Percentiles rank a stretch among this genome's conserved stretches.
Conservation (phyloP, 2,888 invertebrate species). For the Brachyopa scutellaris region DNA sequence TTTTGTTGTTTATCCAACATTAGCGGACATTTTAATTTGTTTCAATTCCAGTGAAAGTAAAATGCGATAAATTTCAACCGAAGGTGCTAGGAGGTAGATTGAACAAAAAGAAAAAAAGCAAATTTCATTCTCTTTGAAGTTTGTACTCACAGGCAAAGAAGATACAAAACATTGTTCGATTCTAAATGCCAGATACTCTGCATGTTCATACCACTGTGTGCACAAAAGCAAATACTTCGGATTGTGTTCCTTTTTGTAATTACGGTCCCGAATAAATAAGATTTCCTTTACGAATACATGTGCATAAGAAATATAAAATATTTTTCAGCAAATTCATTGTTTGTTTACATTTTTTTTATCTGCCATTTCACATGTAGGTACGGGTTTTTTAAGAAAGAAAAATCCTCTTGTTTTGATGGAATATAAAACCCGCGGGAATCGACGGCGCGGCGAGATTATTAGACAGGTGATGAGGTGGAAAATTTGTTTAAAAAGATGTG, state of each 20-base stretch:
- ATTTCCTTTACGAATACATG: conserved; percentile 3
- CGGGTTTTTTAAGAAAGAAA: too few species aligned
- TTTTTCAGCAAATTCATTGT: not conserved
- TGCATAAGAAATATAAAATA: too few species aligned
- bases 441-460: not conserved
- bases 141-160: not conserved
- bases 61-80: conserved; percentile 15
- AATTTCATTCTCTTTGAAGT: conserved; percentile 28
- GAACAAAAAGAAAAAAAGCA: not conserved
- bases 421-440: conserved; percentile 5
- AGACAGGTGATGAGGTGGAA: conserved; percentile 29
- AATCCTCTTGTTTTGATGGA: not conserved
- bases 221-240: not conserved
- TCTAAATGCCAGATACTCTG: conserved; percentile 7
- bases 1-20: not conserved
- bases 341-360: conserved; percentile 1
- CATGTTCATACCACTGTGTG: too few species aligned
- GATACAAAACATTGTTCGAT: conserved; percentile 13
- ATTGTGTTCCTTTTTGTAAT: conserved; percentile 20
- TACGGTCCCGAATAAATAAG: conserved; percentile 9
- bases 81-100: not conserved
- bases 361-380: not conserved
- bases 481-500: conserved; percentile 10
- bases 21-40: conserved; percentile 28
- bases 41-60: conserved; percentile 9